Percentiles rank a stretch among this genome's conserved stretches.
phyloP scores from a whole-genome alignment of 2,797 vertebrate species.

The Phylloscopus collybita region DNA sequence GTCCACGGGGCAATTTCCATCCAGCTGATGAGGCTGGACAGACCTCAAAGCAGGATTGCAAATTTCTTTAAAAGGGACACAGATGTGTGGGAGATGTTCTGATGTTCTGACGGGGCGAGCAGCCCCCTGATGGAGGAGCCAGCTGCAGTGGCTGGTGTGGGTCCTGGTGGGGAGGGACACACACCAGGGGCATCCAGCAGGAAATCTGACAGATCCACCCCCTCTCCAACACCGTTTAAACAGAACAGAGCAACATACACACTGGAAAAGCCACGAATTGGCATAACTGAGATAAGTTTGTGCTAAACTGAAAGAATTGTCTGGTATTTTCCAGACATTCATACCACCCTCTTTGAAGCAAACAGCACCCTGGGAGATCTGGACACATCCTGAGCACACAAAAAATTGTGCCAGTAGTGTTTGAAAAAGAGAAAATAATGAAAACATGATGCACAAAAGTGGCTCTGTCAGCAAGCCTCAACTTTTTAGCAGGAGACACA shows the following conservation, averaged over 20 bases:
- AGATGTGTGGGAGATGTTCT: background rate
- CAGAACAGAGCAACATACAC: background rate
- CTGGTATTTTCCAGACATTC: background rate
- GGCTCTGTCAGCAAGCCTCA: background rate
- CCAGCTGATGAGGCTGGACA: background rate
- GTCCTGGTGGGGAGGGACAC: background rate
- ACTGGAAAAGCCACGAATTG: background rate
- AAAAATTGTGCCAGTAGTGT: rapidly evolving
- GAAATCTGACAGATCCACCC: background rate
- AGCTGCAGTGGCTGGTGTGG: background rate
- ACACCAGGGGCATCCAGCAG: background rate
- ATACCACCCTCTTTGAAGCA: background rate
- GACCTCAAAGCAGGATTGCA: background rate
- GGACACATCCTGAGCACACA: background rate
- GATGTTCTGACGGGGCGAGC: rapidly evolving
- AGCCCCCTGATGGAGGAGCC: background rate
- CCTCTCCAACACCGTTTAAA: background rate
- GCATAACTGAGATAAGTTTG: background rate
- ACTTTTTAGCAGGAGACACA: background rate
- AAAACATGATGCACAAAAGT: background rate
- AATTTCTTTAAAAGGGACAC: background rate
- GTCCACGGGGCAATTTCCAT: background rate
- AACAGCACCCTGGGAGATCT: background rate
- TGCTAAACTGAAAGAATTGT: background rate
- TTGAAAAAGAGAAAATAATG: background rate